These are phyloP conservation scores for Cryptoleucopteryx plumbea DNA, from an alignment of 2,113 vertebrate species.

Conservation along the genomic window DNA sequence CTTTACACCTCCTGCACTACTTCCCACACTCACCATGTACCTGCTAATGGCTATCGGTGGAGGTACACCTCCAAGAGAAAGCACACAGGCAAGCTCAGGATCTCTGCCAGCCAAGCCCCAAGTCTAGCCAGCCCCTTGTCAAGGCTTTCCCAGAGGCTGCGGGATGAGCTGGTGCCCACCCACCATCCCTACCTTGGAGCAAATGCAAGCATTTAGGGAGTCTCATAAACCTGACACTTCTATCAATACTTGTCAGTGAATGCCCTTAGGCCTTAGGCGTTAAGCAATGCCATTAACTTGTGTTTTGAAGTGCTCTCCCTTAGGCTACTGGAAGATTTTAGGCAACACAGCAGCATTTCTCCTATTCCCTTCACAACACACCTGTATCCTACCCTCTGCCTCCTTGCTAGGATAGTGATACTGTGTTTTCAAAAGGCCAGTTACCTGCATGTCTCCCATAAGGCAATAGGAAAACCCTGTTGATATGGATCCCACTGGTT, in stretches of 20 bases:
- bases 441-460: not conserved
- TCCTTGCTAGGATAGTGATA: not conserved
- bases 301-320: not conserved
- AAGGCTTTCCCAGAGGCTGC: not conserved
- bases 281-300: not conserved
- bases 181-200: not conserved
- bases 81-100: not conserved
- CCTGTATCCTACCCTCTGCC: not conserved
- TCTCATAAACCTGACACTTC: not conserved
- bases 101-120: not conserved
- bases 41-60: not conserved
- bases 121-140: not conserved
- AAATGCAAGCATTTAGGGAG: not conserved
- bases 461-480: not conserved
- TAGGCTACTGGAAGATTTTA: not conserved
- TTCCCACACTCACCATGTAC: not conserved
- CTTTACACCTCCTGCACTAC: not conserved
- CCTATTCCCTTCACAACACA: not conserved
- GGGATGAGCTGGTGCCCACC: not conserved
- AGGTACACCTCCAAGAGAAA: not conserved
- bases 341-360: not conserved
- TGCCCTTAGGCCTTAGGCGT: accelerated
- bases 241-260: not conserved
- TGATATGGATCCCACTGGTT: not conserved
- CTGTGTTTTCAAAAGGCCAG: not conserved